phyloP scores from a whole-genome alignment of 2,113 vertebrate species.

The Microcebus ravelobensis region DNA sequence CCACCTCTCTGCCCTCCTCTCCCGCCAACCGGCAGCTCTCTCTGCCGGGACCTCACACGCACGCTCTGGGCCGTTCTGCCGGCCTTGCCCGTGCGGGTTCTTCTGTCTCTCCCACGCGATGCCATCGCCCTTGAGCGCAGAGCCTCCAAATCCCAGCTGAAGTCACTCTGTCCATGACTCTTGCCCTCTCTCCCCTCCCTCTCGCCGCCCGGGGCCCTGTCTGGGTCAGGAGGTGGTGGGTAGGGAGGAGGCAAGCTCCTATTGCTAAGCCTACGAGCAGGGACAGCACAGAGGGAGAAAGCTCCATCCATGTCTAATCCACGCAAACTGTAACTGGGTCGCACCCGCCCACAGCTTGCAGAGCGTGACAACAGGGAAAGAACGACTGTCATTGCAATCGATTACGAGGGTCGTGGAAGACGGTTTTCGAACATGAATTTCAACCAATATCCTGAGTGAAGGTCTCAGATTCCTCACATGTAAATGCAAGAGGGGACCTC shows the following conservation, averaged over 20 bases:
- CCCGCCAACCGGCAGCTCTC: too few species aligned
- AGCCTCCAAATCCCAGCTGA: neutral
- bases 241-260: neutral
- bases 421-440: neutral
- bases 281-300: neutral
- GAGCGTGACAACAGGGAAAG: slow-evolving; percentile 25
- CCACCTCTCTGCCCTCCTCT: neutral
- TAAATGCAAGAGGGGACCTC: neutral
- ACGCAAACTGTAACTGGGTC: slow-evolving; percentile 29
- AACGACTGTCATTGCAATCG: slow-evolving; percentile 15
- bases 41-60: neutral
- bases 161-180: neutral
- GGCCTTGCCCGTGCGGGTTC: neutral
- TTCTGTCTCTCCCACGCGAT: neutral
- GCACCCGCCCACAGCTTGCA: neutral
- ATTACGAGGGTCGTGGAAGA: neutral
- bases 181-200: neutral
- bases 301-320: neutral
- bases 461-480: neutral
- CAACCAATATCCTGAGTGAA: neutral
- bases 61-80: accelerated
- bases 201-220: neutral
- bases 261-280: neutral
- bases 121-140: too few species aligned
- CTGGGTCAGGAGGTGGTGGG: neutral